These are phyloP conservation scores for Steinernema scapterisci DNA, from an alignment of 2,888 invertebrate genomes.

Conservation along the genomic window DNA sequence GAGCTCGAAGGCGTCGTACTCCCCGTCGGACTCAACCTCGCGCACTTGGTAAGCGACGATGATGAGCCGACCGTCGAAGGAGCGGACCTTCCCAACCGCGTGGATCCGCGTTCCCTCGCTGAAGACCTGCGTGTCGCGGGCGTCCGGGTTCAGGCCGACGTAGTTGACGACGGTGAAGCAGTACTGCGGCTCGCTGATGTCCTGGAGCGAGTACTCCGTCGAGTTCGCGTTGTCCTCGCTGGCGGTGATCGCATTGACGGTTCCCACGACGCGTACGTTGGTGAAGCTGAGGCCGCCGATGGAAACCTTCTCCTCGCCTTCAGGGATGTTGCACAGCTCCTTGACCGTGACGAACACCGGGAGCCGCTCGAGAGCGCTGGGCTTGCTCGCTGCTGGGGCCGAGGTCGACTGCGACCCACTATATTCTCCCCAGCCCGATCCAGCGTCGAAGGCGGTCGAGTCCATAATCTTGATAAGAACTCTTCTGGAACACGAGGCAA, in stretches of 20 bases:
- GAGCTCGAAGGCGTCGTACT: neutral
- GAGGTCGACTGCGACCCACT: neutral
- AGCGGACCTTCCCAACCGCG: constrained; percentile 28
- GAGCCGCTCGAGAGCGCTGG: neutral
- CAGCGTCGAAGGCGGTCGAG: constrained; percentile 5
- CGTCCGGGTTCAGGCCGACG: neutral
- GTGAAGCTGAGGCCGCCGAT: constrained; percentile 5
- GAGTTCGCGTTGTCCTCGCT: neutral
- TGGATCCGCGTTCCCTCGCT: constrained; percentile 4
- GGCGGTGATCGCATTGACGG: neutral
- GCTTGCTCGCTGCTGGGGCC: neutral
- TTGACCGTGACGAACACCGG: constrained; percentile 6
- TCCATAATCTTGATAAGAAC: neutral
- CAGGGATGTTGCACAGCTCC: neutral
- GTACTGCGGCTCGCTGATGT: neutral
- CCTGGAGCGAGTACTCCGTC: neutral
- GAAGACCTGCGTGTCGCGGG: neutral
- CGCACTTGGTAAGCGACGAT: constrained; percentile 28
- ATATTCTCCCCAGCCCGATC: constrained; percentile 10
- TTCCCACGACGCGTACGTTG: constrained; percentile 12
- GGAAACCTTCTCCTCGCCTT: neutral
- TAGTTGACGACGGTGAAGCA: constrained; percentile 19
- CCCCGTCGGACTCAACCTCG: neutral
- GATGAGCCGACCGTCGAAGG: constrained; percentile 16
- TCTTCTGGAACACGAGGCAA: neutral